Base-by-base conservation (phyloP, 2,113 vertebrate species). In the Dromaius novaehollandiae region DNA sequence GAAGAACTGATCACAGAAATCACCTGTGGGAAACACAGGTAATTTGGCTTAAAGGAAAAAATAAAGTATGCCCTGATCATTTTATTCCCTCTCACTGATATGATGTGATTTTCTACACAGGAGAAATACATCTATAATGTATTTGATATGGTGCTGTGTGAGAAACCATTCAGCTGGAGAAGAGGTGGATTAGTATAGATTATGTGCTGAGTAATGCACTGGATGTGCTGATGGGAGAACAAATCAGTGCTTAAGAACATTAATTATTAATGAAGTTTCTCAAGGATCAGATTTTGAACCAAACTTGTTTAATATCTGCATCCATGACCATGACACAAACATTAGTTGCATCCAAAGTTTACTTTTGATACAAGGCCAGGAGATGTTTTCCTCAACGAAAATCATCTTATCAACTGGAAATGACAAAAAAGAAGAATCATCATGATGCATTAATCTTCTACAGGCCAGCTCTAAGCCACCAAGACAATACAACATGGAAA, bases 41-140 rank as follows among this genome's bases (percentile, higher is more conserved):
- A 73, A 93, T 91, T 79, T 65, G 15, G 69, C 89, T 95, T 96
- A 86, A 92, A 95, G 46, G 44, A 40, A 90, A 93, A 90, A 95
- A 84, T 32, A 86, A 96, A 95, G 46, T 40, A 64, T 51, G 40
- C 12, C 65, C 32, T 64, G 78, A 89, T 51, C 89, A 61, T 82
- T 91, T 84, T 65, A 53, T 91, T 91, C 63, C 60, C 81, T 87
- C 70, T 68, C 74, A 38, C 65, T 85, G 61, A 76, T 65, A 79
- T 7, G 42, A 93, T 30, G 32, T 36, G 40, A 95, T 93, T 95
- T 96, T 93, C 94, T 65, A 81, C n/a, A 19, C 78, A 95, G 89
- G 46, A 94, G 42, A 75, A 93, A 82, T 73, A 78, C 2, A 61
- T 36, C 64, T 78, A 36, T 58, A 34, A 93, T 70, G 8, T 53